phyloP scores from a whole-genome alignment of 2,797 vertebrate species.

The Peromyscus attwateri region DNA sequence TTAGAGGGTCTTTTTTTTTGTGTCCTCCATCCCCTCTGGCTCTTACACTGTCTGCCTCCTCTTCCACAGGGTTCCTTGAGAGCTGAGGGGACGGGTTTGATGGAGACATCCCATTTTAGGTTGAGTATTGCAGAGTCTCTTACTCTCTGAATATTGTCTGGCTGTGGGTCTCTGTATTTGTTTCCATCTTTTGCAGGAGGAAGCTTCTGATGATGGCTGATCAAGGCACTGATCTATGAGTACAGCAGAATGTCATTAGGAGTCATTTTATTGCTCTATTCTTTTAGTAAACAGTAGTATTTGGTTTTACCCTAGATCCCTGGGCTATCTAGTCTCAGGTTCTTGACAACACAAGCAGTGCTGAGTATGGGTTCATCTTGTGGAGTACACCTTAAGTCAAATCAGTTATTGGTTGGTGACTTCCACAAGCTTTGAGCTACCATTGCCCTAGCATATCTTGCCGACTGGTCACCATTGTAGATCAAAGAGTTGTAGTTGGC shows the following conservation, averaged over 20 bases:
- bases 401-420: neutral
- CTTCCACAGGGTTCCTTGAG: neutral
- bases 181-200: neutral
- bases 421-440: neutral
- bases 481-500: neutral
- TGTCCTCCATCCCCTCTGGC: neutral
- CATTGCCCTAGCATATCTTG: too few relatives aligned
- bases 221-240: neutral
- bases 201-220: neutral
- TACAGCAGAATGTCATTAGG: neutral
- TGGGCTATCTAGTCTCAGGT: neutral
- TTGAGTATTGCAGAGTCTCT: neutral
- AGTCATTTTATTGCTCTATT: neutral
- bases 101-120: neutral
- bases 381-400: neutral
- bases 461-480: neutral
- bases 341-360: neutral
- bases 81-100: neutral
- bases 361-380: neutral
- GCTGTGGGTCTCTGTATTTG: neutral
- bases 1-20: neutral
- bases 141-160: neutral
- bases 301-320: neutral
- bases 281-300: neutral
- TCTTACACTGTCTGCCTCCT: neutral